Percentiles rank a stretch among this genome's conserved stretches.
Conservation (phyloP, 1,140 invertebrate species). For the Drosophila nigromelanica region DNA sequence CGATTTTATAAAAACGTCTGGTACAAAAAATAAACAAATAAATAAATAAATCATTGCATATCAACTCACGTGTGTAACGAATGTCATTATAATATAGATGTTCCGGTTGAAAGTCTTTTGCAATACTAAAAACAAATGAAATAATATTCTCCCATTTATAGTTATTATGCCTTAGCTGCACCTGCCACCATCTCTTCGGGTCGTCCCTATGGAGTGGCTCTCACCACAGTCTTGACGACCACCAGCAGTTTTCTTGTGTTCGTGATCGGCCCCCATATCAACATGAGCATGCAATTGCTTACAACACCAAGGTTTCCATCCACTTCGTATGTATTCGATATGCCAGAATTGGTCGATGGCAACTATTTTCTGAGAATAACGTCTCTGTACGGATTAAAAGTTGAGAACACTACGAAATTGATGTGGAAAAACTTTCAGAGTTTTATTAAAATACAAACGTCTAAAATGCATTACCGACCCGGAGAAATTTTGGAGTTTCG, state of each 20-base stretch:
- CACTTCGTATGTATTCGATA: conserved; percentile 7
- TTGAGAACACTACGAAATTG: conserved; percentile 1
- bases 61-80: too few relatives aligned
- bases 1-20: too few relatives aligned
- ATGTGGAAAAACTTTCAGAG: conserved; percentile 6
- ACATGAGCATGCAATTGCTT: conserved; percentile 9
- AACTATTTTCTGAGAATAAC: conserved; percentile 13
- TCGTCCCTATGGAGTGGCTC: conserved; percentile 11
- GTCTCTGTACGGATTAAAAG: not conserved
- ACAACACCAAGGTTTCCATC: conserved; percentile 2
- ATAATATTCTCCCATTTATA: not conserved
- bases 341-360: conserved; percentile 19
- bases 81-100: too few relatives aligned
- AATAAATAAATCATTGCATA: too few relatives aligned
- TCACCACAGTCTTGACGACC: not conserved
- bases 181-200: conserved; percentile 15
- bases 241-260: conserved; percentile 12
- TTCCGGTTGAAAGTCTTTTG: not conserved
- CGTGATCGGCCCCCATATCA: conserved; percentile 19
- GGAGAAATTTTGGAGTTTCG: conserved; percentile 37
- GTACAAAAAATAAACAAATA: too few relatives aligned
- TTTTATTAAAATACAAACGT: conserved; percentile 41
- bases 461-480: conserved; percentile 16
- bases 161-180: conserved; percentile 21
- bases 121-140: not conserved